Base-by-base conservation (phyloP, 2,113 vertebrate genomes). In the Calyptomena viridis region DNA sequence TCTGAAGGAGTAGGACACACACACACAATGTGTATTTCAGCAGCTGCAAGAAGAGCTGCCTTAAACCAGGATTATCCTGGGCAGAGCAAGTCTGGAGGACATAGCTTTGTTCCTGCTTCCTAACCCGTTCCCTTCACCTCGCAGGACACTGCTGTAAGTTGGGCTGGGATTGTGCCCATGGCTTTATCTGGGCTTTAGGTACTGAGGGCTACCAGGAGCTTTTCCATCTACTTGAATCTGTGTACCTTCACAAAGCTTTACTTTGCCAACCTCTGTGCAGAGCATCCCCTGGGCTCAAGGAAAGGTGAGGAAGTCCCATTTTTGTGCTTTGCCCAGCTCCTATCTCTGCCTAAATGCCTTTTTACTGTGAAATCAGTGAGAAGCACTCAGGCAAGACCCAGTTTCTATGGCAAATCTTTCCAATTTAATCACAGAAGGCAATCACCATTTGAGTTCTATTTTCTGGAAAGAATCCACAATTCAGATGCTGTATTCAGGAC, bases 401-500 rank as follows among this genome's bases (percentile, higher is more conserved):
- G 25, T 89, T 96, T 74, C 39, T 66, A 46, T 1, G 2, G 74
- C 21, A 52, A 78, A 84, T 33, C 58, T 66, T 91, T 82, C 53
- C 69, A 62, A 22, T 60, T 78, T 53, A 75, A 84, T 37, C 82
- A 81, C 74, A 76, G 24, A 44, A 31, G 20, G 50, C 1, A 0
- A 83, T 76, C 33, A 52, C 39, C 11, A 3, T 37, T 93, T 64
- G 74, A 76, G 46, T 69, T 84, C 22, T 30, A 58, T 87, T 91
- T 85, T 68, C 91, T 74, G 63, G 74, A 73, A 89, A 93, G 67
- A 79, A 63, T 85, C 59, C 89, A 89, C 78, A 62, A 68, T 69
- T 85, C 87, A 93, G 42, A 79, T 42, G 56, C 66, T 91, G 39
- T 33, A 66, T 94, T 91, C 89, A 87, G 73, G 91, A 68, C 74